These are phyloP conservation scores for Cynocephalus volans DNA, from an alignment of 2,113 vertebrate species.

Conservation along the genomic window DNA sequence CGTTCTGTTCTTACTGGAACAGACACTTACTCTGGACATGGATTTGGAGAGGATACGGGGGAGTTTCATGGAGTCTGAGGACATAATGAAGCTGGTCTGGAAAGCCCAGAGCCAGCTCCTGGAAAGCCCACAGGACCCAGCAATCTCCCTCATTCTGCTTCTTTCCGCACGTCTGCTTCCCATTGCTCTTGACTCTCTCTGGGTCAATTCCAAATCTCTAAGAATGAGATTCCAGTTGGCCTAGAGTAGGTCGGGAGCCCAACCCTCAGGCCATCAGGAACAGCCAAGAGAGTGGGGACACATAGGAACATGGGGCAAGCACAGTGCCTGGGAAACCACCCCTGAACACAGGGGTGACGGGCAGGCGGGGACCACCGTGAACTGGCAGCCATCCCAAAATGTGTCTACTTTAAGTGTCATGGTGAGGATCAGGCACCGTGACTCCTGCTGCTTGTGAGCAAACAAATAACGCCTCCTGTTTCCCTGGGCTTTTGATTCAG, in stretches of 20 bases:
- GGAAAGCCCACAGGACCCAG: neutral
- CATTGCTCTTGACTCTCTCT: neutral
- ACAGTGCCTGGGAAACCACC: neutral
- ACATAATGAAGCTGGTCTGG: neutral
- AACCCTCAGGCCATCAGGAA: neutral
- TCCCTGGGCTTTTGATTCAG: neutral
- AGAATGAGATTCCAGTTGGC: neutral
- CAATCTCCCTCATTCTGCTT: neutral
- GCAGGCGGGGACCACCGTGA: too few species aligned
- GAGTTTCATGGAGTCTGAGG: neutral
- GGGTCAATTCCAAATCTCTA: neutral
- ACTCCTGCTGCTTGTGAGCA: neutral
- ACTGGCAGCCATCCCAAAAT: neutral
- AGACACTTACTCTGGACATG: too few species aligned
- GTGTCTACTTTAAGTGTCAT: neutral
- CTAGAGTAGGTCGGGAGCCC: neutral
- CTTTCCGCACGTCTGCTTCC: neutral
- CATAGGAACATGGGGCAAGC: neutral
- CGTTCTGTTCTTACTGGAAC: too few species aligned
- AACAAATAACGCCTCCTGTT: neutral
- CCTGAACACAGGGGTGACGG: neutral
- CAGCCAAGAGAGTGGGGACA: neutral
- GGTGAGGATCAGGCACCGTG: neutral
- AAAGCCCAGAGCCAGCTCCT: neutral
- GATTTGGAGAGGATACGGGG: neutral